Evolutionary conservation across 2,797 vertebrate genomes (phyloP).

Genomic region (Perodicticus potto): DNA sequence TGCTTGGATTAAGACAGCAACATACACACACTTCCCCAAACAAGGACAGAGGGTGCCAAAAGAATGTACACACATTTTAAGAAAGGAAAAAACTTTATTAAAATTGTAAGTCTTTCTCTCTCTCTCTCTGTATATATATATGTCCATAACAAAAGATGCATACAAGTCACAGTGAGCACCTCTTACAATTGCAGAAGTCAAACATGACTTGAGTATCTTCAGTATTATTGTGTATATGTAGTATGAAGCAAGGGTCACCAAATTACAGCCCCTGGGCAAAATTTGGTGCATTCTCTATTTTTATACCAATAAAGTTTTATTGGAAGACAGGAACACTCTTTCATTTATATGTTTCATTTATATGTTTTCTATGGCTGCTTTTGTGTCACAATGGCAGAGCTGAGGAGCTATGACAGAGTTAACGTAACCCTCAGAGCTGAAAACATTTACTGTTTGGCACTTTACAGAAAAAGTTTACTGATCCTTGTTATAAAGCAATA

Average conservation of each 20-base stretch:
- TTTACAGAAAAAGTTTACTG: neutral
- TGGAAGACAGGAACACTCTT: neutral
- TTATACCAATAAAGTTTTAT: neutral
- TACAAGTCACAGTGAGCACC: no score
- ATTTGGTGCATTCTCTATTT: neutral
- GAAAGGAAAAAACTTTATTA: no score
- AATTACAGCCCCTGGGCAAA: no score
- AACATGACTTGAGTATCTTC: neutral
- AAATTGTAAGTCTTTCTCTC: no score
- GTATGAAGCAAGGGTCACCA: neutral
- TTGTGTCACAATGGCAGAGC: neutral
- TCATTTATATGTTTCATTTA: neutral
- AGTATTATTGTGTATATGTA: neutral
- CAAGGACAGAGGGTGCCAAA: neutral
- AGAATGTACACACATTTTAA: no score
- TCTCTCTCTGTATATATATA: no score
- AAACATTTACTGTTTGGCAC: neutral
- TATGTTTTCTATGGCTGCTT: neutral
- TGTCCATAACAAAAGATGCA: no score
- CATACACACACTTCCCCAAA: neutral
- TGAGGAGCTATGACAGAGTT: neutral
- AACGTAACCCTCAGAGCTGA: neutral
- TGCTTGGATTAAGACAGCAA: neutral
- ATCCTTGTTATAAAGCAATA: neutral
- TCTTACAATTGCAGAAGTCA: no score